Conservation (phyloP, 1,140 invertebrate species). For the Cryptotermes secundus region DNA sequence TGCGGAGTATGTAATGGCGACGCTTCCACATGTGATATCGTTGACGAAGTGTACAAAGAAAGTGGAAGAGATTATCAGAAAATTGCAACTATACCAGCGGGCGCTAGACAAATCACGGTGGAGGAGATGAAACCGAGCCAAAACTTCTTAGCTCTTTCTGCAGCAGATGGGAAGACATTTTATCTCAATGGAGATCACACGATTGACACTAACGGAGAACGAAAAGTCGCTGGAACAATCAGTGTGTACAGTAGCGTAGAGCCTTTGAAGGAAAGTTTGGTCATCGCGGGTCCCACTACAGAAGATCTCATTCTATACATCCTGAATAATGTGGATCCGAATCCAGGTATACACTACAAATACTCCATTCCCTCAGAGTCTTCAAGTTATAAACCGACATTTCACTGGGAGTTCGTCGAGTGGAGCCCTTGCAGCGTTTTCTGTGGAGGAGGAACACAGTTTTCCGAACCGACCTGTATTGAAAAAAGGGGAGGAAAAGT, state of each 20-base stretch:
- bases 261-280: conserved; percentile 47
- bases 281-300: conserved; percentile 50
- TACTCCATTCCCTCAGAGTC: neutral
- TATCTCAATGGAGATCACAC: conserved; percentile 49
- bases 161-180: conserved; percentile 44
- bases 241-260: conserved; percentile 49
- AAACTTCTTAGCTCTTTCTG: conserved; percentile 49
- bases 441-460: conserved; percentile 51
- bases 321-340: neutral
- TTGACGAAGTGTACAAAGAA: conserved; percentile 47
- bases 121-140: conserved; percentile 43
- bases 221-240: conserved; percentile 45
- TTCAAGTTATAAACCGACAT: conserved; percentile 34
- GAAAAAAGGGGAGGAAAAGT: neutral
- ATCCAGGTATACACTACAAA: neutral
- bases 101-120: conserved; percentile 46
- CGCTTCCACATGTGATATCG: conserved; percentile 58
- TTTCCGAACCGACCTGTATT: neutral
- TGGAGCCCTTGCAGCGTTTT: conserved; percentile 49
- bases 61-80: conserved; percentile 43
- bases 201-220: conserved; percentile 45
- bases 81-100: conserved; percentile 49
- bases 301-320: conserved; percentile 43
- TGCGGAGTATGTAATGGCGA: conserved; percentile 72
- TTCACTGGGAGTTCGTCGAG: conserved; percentile 54